Conservation (phyloP, 2,888 invertebrate genomes). For the Coecobrya sp. region DNA sequence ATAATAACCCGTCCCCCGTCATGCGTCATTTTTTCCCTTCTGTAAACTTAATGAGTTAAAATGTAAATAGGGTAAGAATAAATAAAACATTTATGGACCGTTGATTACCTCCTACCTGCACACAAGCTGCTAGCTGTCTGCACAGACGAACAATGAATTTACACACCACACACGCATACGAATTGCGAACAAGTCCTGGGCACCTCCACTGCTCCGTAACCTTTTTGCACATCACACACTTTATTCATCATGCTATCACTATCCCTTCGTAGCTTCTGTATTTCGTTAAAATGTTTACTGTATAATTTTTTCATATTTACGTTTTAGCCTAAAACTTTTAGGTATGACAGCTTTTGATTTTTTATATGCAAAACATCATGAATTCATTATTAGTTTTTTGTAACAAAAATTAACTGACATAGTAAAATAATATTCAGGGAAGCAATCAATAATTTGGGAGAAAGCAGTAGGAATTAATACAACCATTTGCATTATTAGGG, state of each 20-base stretch:
- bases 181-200: not conserved
- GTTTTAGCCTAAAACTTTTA: not conserved
- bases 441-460: too few relatives aligned
- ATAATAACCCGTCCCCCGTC: constrained; percentile 7
- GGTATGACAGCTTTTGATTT: too few relatives aligned
- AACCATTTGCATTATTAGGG: too few relatives aligned
- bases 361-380: too few relatives aligned
- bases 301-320: not conserved
- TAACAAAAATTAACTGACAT: too few relatives aligned
- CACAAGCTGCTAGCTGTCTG: constrained; percentile 45
- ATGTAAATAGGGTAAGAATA: constrained; percentile 24
- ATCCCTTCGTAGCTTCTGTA: constrained; percentile 69
- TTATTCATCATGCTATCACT: constrained; percentile 55
- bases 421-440: too few relatives aligned
- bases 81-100: constrained; percentile 59
- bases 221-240: constrained; percentile 11
- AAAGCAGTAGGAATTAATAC: too few relatives aligned
- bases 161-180: not conserved
- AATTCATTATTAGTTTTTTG: too few relatives aligned
- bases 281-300: constrained; percentile 18
- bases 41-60: constrained; percentile 70
- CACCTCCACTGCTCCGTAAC: not conserved
- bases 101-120: constrained; percentile 75
- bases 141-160: constrained; percentile 22
- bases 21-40: constrained; percentile 34